Conservation (phyloP, 1,140 invertebrate genomes). For the Scaptomyza pallida region DNA sequence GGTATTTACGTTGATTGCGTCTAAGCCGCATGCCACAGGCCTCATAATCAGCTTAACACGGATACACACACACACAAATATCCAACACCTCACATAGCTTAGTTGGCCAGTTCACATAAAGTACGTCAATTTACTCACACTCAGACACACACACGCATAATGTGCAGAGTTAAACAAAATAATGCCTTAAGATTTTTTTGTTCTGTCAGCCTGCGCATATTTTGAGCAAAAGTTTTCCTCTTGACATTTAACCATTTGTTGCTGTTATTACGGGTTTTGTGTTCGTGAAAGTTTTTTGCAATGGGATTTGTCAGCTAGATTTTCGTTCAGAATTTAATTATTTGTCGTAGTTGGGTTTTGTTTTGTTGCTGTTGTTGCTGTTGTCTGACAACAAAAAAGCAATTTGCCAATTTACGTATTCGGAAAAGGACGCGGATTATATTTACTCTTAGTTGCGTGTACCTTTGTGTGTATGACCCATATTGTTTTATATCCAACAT, state of each 20-base stretch:
- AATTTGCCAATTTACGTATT: slow-evolving; percentile 43
- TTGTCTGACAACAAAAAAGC: slow-evolving; percentile 31
- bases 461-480: not conserved
- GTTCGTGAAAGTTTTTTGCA: slow-evolving; percentile 52
- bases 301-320: slow-evolving; percentile 49
- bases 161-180: slow-evolving; percentile 17
- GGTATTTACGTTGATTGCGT: slow-evolving; percentile 63
- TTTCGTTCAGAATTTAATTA: slow-evolving; percentile 67
- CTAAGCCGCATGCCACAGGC: slow-evolving; percentile 41
- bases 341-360: slow-evolving; percentile 29
- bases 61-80: slow-evolving; percentile 18
- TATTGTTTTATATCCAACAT: slow-evolving; percentile 2
- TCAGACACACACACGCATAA: not conserved
- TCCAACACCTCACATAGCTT: slow-evolving; percentile 2
- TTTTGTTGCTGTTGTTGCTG: slow-evolving; percentile 1
- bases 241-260: slow-evolving; percentile 24
- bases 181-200: slow-evolving; percentile 11
- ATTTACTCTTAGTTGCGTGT: slow-evolving; percentile 5
- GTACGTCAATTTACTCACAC: slow-evolving; percentile 21
- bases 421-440: slow-evolving; percentile 34
- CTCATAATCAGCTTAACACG: slow-evolving; percentile 71
- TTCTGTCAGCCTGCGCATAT: slow-evolving; percentile 9
- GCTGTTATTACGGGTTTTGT: slow-evolving; percentile 10
- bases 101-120: slow-evolving; percentile 11
- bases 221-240: slow-evolving; percentile 22